phyloP scores from a whole-genome alignment of 2,113 vertebrate genomes.

The Lipotes vexillifer region DNA sequence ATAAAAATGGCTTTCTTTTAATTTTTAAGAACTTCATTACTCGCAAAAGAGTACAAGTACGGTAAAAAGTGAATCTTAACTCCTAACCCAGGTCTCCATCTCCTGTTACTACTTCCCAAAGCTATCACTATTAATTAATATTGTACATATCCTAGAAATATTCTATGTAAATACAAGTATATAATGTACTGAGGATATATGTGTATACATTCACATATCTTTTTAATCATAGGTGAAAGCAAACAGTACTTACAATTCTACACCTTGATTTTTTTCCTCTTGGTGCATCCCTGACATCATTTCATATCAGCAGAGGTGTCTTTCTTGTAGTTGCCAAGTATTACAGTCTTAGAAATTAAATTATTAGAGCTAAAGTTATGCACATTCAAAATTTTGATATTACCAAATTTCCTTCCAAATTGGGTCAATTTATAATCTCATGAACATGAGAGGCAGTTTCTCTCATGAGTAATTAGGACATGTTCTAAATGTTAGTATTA shows the following conservation, averaged over 20 bases:
- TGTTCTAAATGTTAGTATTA: background rate
- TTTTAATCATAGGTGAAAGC: constrained; percentile 2
- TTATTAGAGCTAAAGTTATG: background rate
- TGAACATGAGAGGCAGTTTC: background rate
- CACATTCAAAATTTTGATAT: background rate
- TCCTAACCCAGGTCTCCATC: background rate
- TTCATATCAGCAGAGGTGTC: background rate
- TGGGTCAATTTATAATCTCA: background rate
- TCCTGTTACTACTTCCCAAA: background rate
- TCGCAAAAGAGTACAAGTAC: background rate
- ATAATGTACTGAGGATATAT: background rate
- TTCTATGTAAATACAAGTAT: background rate
- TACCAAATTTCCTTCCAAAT: background rate
- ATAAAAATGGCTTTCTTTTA: background rate
- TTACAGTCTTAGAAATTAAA: background rate
- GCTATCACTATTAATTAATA: background rate
- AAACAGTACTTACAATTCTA: background rate
- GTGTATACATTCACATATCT: background rate
- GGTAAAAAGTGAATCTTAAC: background rate
- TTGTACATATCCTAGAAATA: background rate
- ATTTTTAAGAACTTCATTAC: background rate
- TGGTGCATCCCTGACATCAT: background rate
- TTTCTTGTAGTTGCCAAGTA: background rate
- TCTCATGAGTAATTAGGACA: background rate
- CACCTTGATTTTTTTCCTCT: background rate